phyloP scores from a whole-genome alignment of 2,113 vertebrate genomes.

The Phaethon lepturus region DNA sequence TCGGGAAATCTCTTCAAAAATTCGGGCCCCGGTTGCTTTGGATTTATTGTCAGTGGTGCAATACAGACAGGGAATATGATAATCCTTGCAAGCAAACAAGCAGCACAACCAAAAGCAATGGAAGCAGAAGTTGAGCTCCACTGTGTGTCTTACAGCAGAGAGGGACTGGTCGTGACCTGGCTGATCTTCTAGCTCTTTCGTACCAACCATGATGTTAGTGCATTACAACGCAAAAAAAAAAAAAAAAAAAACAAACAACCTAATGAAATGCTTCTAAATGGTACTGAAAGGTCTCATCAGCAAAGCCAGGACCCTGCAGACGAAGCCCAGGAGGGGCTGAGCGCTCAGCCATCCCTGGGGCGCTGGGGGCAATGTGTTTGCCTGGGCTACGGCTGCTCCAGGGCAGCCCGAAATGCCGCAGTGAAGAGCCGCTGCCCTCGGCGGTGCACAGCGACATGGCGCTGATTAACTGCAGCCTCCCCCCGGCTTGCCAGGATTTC shows the following conservation, averaged over 20 bases:
- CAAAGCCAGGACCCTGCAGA: background rate
- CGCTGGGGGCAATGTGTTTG: background rate
- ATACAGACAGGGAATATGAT: background rate
- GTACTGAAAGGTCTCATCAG: background rate
- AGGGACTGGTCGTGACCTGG: background rate
- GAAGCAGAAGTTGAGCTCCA: background rate
- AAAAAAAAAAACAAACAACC: background rate
- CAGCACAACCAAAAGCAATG: background rate
- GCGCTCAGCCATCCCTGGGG: fast-evolving
- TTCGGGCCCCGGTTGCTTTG: background rate
- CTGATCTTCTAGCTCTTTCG: background rate
- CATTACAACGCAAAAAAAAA: background rate
- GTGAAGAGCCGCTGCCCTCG: background rate
- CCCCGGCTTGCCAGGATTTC: slow-evolving; percentile 10
- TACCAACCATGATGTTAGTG: background rate
- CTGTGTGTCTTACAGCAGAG: background rate
- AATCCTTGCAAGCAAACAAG: background rate
- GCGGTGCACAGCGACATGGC: background rate
- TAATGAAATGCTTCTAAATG: background rate
- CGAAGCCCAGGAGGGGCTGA: background rate
- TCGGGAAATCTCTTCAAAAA: slow-evolving; percentile 43
- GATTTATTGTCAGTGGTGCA: slow-evolving; percentile 35
- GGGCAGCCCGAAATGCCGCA: background rate
- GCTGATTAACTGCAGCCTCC: slow-evolving; percentile 22
- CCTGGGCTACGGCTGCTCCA: background rate